Base-by-base conservation (phyloP, 2,113 vertebrate genomes). In the Podarcis raffonei region DNA sequence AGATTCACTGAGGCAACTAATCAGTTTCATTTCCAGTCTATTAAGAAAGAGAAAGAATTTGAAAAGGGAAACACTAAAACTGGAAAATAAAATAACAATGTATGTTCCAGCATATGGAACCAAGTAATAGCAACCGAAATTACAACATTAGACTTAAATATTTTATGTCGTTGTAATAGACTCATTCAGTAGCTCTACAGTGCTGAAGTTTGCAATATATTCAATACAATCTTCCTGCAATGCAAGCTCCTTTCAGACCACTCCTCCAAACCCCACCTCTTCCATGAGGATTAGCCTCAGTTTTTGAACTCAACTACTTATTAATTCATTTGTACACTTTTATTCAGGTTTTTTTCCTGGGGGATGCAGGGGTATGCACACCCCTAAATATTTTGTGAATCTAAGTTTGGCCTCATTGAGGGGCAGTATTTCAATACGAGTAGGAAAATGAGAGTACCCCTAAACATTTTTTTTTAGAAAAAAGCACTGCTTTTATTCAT, bases 1-100 rank as follows among this genome's bases (percentile, higher is more conserved):
- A 62, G 27, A 71, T 75, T 35, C 72, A 84, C 18, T 84, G 39
- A 83, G 72, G 81, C 42, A 83, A 72, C 12, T 39, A 92, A 30
- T 83, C 39, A 83, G 35, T 77, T 81, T 94, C 2, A 78, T 88
- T 25, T 85, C 72, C 39, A 71, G 3, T 53, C 87, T 83, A 27
- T 66, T 48, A 78, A 66, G 57, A 53, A 6, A 48, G 20, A 85
- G 20, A 83, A 3, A 65, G 11, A 85, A 85, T 87, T 80, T 59
- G 25, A 20, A 80, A 37, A 90, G 69, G 16, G 75, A 72, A 82
- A 68, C 4, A 89, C 84, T 85, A 75, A 48, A 84, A 18, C 32
- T 57, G 35, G 39, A 66, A 89, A 77, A 78, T 84, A 84, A 89
- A 78, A 86, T 35, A 89, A 39, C 53, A 76, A 12, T 81, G 8